A percentile compares a stretch with the other conserved stretches of the same genome.
phyloP scores from a whole-genome alignment of 2,888 invertebrate genomes.

The Eudemis profundana region DNA sequence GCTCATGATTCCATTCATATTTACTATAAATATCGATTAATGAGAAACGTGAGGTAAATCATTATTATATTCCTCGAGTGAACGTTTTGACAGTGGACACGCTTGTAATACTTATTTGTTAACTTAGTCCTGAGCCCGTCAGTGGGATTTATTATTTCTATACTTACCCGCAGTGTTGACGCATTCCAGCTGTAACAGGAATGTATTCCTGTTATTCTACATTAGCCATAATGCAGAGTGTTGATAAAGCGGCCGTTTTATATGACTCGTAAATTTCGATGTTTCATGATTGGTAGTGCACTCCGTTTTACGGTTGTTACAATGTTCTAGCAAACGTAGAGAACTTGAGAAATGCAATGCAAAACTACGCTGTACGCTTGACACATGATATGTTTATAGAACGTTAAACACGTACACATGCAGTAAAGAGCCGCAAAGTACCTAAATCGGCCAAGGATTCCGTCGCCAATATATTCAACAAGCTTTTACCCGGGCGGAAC shows the following conservation, averaged over 20 bases:
- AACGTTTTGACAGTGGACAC: slow-evolving; percentile 12
- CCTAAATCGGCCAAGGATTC: slow-evolving; percentile 60
- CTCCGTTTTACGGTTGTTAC: slow-evolving; percentile 62
- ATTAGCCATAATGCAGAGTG: slow-evolving; percentile 51
- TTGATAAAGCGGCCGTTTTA: slow-evolving; percentile 62
- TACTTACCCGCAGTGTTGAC: slow-evolving; percentile 14
- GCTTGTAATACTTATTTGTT: slow-evolving; percentile 24
- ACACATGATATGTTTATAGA: slow-evolving; percentile 47
- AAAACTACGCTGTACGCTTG: slow-evolving; percentile 25
- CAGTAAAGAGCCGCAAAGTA: slow-evolving; percentile 51
- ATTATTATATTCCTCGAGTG: slow-evolving; percentile 9
- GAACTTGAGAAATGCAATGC: slow-evolving; percentile 18
- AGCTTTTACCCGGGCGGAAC: too few species aligned
- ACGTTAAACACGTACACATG: slow-evolving; percentile 53
- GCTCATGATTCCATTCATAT: slow-evolving; percentile 25
- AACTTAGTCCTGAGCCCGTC: slow-evolving; percentile 18
- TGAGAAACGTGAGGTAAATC: slow-evolving; percentile 10
- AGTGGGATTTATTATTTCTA: slow-evolving; percentile 26
- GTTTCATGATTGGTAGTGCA: slow-evolving; percentile 70
- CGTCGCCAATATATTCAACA: slow-evolving; percentile 37
- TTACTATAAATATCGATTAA: slow-evolving; percentile 22
- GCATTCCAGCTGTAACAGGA: slow-evolving; percentile 22
- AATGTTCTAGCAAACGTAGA: slow-evolving; percentile 55
- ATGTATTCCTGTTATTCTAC: slow-evolving; percentile 50
- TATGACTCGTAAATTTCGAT: slow-evolving; percentile 64